Evolutionary conservation across 1,140 invertebrate species (phyloP), one percentile per base, ranked within the genome.

Genomic region (Saccostrea echinata): DNA sequence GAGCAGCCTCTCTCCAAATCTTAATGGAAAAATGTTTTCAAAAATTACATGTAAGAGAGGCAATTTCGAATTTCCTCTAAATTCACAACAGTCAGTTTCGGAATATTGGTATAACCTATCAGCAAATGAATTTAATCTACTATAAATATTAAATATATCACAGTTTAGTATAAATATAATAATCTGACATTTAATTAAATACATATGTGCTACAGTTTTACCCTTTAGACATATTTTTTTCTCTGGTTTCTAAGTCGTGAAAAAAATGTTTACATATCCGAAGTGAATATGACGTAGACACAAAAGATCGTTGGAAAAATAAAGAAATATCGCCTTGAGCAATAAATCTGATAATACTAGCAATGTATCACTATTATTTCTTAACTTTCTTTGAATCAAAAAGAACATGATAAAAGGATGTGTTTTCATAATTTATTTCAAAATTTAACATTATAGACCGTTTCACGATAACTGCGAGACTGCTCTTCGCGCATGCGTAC

Each of bases 1-100:
- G 16, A 92, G 57, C 24, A 88, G 84, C 82, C 92, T 85, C 85
- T 90, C 61, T 88, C 90, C 88, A 84, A 89, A 85, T 24, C 80
- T 91, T 71, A 33, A 30, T 61, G 6, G 27, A 71, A 30, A 30
- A 30, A 1, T 24, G 64, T 64, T n/a, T 68, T 68, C n/a, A 8
- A 68, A 24, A 24, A 9, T 24, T 9, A 68, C 1, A 68, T 68
- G 12, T 24, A 6, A 21, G 12, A 4, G 4, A 21, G 6, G 4
- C 8, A 16, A 76, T 82, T 51, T 51, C 80, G 51, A 82, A 82
- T 82, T 82, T 51, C 35, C 51, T 82, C 51, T n/a, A 18, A 51
- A 33, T 33, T 30, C 27, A 24, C 27, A 11, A 80, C 4, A 30
- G 27, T 30, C 24, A 80, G 4, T 21, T 30, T 9, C 35, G 1